Evolutionary conservation across 2,888 invertebrate species (phyloP), one percentile per base, ranked within the genome.

Genomic region (Tromatobia lineatoria): DNA sequence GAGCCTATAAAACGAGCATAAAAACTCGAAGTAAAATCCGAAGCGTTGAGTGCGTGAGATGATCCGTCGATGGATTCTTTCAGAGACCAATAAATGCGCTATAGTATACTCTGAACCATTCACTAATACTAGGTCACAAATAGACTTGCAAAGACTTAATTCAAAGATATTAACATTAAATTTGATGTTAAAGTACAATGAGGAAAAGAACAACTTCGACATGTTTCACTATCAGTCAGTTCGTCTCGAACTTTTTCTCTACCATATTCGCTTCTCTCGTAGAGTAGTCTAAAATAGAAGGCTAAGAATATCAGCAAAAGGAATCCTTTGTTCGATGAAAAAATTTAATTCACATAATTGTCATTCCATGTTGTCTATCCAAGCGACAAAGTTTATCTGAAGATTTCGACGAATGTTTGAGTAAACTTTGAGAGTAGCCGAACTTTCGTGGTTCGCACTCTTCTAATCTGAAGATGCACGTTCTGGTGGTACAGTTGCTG

Each of bases 1-100:
- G 50, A 38, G 78, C 80, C 80, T 80, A 67, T 80, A 83, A 70
- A 70, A 47, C 77, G 67, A 73, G 52, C 82, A 69, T 78, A 78
- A 82, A 77, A 78, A 29, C 73, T 73, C 69, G 10, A 69, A 73
- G 50, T 67, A 61, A 59, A 78, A 74, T 50, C 38, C 52, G 15
- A 82, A 78, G 52, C 70, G 52, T 50, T 52, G 69, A 57, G 34
- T 64, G 59, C 74, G 74, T 18, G 61, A 25, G 38, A 42, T 20
- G 20, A 34, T 47, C 52, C 47, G 11, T 25, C 18, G n/a, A 50
- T 57, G 52, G 66, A 77, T 77, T 71, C 23, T 66, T 18, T 38
- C 34, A 66, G 23, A 76, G 15, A 76, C 64, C 76, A 64, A 71
- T 76, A 23, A 57, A 47, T 47, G n/a, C 20, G 15, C 38, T 18